phyloP scores from a whole-genome alignment of 2,113 vertebrate species.

The Notarius quadriscutis region DNA sequence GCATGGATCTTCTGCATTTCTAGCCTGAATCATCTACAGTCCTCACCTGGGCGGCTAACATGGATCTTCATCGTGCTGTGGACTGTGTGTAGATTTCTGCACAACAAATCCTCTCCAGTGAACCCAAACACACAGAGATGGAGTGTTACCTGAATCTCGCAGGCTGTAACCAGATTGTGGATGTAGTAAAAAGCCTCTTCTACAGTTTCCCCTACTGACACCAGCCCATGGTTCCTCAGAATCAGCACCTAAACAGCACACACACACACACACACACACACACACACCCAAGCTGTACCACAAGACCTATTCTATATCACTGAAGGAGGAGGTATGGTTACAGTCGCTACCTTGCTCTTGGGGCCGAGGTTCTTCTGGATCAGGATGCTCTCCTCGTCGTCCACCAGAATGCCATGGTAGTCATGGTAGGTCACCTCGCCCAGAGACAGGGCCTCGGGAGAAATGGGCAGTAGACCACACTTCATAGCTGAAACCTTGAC shows the following conservation, averaged over 20 bases:
- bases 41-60: background rate
- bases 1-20: background rate
- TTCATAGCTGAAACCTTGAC: constrained; percentile 96
- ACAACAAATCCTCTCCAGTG: background rate
- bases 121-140: constrained; percentile 22
- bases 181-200: constrained; percentile 98
- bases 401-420: constrained; percentile 93
- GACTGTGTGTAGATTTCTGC: too few species aligned
- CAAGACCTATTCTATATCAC: background rate
- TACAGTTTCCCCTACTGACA: constrained; percentile 89
- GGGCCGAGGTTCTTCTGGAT: constrained; percentile 94
- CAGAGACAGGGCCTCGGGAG: constrained; percentile 89
- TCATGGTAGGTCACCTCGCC: constrained; percentile 94
- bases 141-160: constrained; percentile 91
- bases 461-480: constrained; percentile 92
- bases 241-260: constrained; percentile 84
- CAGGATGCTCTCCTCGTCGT: constrained; percentile 84
- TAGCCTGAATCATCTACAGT: background rate
- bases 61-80: background rate
- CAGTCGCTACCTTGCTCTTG: constrained; percentile 86
- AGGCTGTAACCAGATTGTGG: constrained; percentile 91
- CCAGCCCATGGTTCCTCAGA: constrained; percentile 93
- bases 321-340: background rate
- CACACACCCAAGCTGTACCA: constrained; percentile 6
- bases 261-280: constrained; percentile 8